Base-by-base conservation (phyloP, 2,797 vertebrate genomes). In the Oryzias dopingdopingensis region DNA sequence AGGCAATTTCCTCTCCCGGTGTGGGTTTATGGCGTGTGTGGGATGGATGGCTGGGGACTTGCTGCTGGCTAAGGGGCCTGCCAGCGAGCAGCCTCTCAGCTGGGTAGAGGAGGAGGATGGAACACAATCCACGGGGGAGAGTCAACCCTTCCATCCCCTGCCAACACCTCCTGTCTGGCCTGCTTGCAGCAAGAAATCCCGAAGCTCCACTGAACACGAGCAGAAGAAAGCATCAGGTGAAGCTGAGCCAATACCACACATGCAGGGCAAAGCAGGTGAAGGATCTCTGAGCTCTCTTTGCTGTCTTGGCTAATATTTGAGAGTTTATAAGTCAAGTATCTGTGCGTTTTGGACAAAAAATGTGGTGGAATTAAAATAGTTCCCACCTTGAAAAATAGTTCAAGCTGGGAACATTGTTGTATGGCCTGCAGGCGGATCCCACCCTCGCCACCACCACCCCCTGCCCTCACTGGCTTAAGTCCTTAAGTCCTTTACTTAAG, bases 111-210 rank as follows among this genome's bases (percentile, higher is more conserved):
- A 62, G 59, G 52, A 40, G 78, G 80, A 87, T 76, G 77, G 78
- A 84, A 79, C 69, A 52, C 62, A 68, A 60, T 70, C 76, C 77
- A 56, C 68, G 20, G 52, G 75, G 69, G 59, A 52, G 70, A 77
- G 62, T 82, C 76, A 77, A 77, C 72, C 78, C 71, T 67, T 76
- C 67, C 59, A 60, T 49, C 61, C 66, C 26, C 43, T 77, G 84
- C 85, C 85, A 82, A 76, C 79, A 62, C 67, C 71, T 77, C 62
- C 80, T 77, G 72, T 53, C 70, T 73, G 61, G 64, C 59, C 26
- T 10, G 42, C 68, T 59, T 17, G 26, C 54, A 40, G 46, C 50
- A 51, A 79, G 74, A 74, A 68, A 60, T 74, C 81, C 69, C 62
- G 72, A 14, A 65, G 81, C 48, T 42, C 47, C 70, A 72, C 62